Percentiles rank a stretch among this genome's conserved stretches.
Conservation (phyloP, 92 coral and sea anemone species). For the Paramuricea clavata region DNA sequence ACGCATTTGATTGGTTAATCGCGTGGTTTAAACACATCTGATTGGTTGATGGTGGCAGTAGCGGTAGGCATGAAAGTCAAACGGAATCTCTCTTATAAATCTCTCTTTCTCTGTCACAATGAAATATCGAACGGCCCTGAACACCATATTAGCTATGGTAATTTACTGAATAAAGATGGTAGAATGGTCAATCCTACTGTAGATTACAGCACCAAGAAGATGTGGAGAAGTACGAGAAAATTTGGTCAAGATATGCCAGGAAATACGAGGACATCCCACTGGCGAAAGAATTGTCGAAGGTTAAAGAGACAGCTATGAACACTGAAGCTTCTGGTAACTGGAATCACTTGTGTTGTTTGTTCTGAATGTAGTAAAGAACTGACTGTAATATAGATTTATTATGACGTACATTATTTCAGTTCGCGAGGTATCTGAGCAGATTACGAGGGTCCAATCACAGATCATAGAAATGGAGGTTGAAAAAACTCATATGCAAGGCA, state of each 20-base stretch:
- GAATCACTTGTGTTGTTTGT: not conserved
- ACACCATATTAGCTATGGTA: not conserved
- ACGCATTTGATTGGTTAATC: too few relatives aligned
- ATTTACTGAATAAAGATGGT: not conserved
- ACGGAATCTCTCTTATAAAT: too few relatives aligned
- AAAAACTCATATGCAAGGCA: slow-evolving; percentile 81
- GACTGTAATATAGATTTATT: not conserved
- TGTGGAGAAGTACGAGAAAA: slow-evolving; percentile 78
- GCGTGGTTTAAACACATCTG: too few relatives aligned
- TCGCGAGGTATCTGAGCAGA: slow-evolving; percentile 50
- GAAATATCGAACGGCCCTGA: too few relatives aligned
- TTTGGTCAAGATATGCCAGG: slow-evolving; percentile 79
- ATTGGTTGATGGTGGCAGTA: too few relatives aligned
- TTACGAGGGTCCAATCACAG: slow-evolving; percentile 66
- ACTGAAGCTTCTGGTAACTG: slow-evolving; percentile 71
- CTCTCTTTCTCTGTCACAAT: too few relatives aligned
- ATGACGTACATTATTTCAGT: slow-evolving; percentile 52
- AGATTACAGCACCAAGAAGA: slow-evolving; percentile 77
- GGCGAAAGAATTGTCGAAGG: slow-evolving; percentile 76
- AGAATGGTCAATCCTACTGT: too few relatives aligned
- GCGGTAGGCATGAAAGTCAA: too few relatives aligned
- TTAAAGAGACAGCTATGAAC: slow-evolving; percentile 70
- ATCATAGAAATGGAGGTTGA: slow-evolving; percentile 76
- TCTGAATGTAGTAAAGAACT: not conserved
- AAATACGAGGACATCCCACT: slow-evolving; percentile 76